These are phyloP conservation scores for Byasa hedistus DNA, from an alignment of 2,888 invertebrate genomes.

Conservation along the genomic window DNA sequence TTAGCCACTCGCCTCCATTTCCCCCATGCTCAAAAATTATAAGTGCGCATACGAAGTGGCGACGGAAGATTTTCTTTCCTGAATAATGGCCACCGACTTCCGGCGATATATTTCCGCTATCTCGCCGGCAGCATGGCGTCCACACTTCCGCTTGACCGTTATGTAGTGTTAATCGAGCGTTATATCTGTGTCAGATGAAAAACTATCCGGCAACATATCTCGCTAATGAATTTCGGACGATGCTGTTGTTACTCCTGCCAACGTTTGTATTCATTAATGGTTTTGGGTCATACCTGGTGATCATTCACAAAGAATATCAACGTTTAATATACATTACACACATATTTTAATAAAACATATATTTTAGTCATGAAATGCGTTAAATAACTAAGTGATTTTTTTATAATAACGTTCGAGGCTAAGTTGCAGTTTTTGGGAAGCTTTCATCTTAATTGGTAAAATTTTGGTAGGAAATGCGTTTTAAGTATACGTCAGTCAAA, in stretches of 20 bases:
- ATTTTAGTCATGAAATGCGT: too few species aligned
- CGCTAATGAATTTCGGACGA: slow-evolving; percentile 51
- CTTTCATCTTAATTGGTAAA: background rate
- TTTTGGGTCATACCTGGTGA: too few species aligned
- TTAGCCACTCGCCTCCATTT: background rate
- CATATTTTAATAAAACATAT: too few species aligned
- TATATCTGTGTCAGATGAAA: slow-evolving; percentile 71
- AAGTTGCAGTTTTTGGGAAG: too few species aligned
- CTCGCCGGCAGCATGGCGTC: slow-evolving; percentile 71
- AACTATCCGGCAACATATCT: slow-evolving; percentile 56
- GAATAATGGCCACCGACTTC: slow-evolving; percentile 74
- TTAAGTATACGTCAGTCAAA: slow-evolving; percentile 13
- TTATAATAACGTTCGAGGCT: too few species aligned
- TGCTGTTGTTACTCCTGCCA: slow-evolving; percentile 16
- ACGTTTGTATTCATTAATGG: background rate
- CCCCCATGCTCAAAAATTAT: slow-evolving; percentile 51
- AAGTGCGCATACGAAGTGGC: slow-evolving; percentile 68
- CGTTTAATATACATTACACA: too few species aligned
- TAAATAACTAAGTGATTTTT: too few species aligned
- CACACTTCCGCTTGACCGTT: slow-evolving; percentile 74
- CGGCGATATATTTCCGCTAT: slow-evolving; percentile 79
- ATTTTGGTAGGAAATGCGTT: slow-evolving; percentile 31
- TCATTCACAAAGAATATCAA: too few species aligned
- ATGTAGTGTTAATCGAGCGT: slow-evolving; percentile 78
- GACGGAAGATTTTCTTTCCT: slow-evolving; percentile 70